Percentiles rank a stretch among this genome's conserved stretches.
These are phyloP conservation scores for Biston stratarius DNA, from an alignment of 2,888 invertebrate species.

Conservation along the genomic window DNA sequence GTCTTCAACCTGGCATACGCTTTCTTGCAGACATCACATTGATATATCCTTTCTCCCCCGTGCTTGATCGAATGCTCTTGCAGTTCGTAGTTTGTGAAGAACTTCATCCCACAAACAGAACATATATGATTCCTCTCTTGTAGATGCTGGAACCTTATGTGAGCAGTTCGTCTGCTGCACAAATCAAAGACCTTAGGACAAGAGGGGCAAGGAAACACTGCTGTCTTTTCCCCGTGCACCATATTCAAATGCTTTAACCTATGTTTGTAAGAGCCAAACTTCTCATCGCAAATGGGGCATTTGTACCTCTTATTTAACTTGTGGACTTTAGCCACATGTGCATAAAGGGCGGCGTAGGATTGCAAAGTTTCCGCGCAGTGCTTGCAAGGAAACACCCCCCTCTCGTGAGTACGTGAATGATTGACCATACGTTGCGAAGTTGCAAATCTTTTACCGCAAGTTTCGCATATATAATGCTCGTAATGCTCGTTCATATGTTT, in stretches of 20 bases:
- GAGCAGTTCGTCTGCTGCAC: constrained; percentile 76
- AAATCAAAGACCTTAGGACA: constrained; percentile 77
- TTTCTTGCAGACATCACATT: constrained; percentile 84
- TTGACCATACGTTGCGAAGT: constrained; percentile 77
- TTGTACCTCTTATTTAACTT: constrained; percentile 76
- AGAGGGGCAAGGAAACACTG: constrained; percentile 74
- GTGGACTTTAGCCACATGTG: constrained; percentile 75
- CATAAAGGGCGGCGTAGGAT: constrained; percentile 69
- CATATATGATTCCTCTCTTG: constrained; percentile 83
- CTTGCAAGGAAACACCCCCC: constrained; percentile 74
- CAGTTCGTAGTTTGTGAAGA: constrained; percentile 84
- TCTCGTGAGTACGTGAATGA: constrained; percentile 73
- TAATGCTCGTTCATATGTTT: constrained; percentile 82
- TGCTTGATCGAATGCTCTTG: constrained; percentile 86
- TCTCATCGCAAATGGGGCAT: constrained; percentile 80
- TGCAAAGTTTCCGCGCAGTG: constrained; percentile 69
- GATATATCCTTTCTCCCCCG: constrained; percentile 82
- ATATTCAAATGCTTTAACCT: constrained; percentile 73
- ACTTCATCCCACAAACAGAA: constrained; percentile 82
- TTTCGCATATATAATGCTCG: constrained; percentile 79
- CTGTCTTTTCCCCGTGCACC: constrained; percentile 75
- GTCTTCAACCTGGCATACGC: constrained; percentile 78
- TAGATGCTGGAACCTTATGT: constrained; percentile 75
- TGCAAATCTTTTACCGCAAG: constrained; percentile 78
- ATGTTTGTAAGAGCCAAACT: constrained; percentile 77